Percentiles rank a stretch among this genome's conserved stretches.
phyloP scores from a whole-genome alignment of 1,140 invertebrate species.

The Drosophila setifemur region DNA sequence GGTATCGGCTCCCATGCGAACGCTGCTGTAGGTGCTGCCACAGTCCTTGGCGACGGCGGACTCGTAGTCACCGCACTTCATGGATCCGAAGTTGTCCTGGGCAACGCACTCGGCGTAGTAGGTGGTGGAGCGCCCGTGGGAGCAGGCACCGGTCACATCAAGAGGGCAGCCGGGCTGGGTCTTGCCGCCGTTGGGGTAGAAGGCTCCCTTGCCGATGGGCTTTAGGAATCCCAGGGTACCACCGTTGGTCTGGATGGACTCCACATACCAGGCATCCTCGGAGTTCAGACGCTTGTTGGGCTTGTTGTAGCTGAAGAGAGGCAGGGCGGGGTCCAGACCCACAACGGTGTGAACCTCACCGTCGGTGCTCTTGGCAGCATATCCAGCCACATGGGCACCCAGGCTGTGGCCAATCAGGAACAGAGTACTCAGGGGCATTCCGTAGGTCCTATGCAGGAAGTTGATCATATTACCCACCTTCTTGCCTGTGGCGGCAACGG shows the following conservation, averaged over 20 bases:
- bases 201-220: conserved; percentile 83
- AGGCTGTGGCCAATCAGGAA: conserved; percentile 82
- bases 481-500: conserved; percentile 69
- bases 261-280: conserved; percentile 73
- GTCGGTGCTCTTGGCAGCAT: conserved; percentile 82
- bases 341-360: conserved; percentile 67
- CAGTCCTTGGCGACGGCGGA: conserved; percentile 42
- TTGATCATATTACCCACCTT: conserved; percentile 78
- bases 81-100: conserved; percentile 54
- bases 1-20: conserved; percentile 82
- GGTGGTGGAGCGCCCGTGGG: conserved; percentile 83
- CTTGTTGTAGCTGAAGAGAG: conserved; percentile 70
- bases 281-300: conserved; percentile 79
- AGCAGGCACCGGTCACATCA: conserved; percentile 81
- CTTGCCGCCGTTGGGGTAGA: conserved; percentile 83
- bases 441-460: conserved; percentile 62
- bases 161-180: conserved; percentile 84
- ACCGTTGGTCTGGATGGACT: conserved; percentile 85
- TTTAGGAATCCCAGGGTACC: conserved; percentile 83
- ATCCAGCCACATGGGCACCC: conserved; percentile 83
- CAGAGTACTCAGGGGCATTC: conserved; percentile 59
- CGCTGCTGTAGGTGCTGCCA: conserved; percentile 57
- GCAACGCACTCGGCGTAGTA: conserved; percentile 84
- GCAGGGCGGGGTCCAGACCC: conserved; percentile 83
- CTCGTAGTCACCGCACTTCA: conserved; percentile 57